phyloP scores from a whole-genome alignment of 1,140 invertebrate species.

The Fopius arisanus region DNA sequence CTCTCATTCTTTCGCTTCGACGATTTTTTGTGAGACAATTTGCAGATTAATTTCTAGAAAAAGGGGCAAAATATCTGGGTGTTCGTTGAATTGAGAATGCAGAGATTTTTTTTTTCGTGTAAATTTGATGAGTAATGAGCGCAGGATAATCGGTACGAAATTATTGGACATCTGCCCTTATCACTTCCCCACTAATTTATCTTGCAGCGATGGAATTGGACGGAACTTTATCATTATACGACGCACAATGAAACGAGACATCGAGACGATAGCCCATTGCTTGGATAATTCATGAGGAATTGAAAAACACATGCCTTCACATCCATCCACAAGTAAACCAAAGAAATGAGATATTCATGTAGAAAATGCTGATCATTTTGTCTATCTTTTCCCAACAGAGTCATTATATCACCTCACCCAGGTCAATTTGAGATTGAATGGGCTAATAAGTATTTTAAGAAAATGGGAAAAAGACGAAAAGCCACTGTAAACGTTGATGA shows the following conservation, averaged over 20 bases:
- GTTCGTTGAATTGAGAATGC: too few relatives aligned
- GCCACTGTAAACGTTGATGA: not conserved
- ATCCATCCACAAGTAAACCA: not conserved
- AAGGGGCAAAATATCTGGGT: too few relatives aligned
- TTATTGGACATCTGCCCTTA: too few relatives aligned
- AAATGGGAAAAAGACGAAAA: not conserved
- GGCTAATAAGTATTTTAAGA: not conserved
- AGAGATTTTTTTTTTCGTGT: too few relatives aligned
- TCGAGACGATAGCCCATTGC: not conserved
- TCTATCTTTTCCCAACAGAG: not conserved
- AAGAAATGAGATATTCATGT: not conserved
- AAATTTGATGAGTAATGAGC: too few relatives aligned
- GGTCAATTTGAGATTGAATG: not conserved
- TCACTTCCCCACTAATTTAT: too few relatives aligned
- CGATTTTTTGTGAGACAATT: too few relatives aligned
- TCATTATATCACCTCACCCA: not conserved
- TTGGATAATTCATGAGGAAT: not conserved
- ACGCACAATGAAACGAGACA: conserved; percentile 9
- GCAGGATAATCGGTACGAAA: too few relatives aligned
- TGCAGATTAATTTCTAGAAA: too few relatives aligned
- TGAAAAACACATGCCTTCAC: not conserved
- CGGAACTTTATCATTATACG: not conserved
- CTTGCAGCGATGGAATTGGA: not conserved
- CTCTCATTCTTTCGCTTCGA: too few relatives aligned
- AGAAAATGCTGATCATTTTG: not conserved